These are phyloP conservation scores for Xiphophorus maculatus DNA, from an alignment of 2,113 vertebrate genomes.

Conservation along the genomic window DNA sequence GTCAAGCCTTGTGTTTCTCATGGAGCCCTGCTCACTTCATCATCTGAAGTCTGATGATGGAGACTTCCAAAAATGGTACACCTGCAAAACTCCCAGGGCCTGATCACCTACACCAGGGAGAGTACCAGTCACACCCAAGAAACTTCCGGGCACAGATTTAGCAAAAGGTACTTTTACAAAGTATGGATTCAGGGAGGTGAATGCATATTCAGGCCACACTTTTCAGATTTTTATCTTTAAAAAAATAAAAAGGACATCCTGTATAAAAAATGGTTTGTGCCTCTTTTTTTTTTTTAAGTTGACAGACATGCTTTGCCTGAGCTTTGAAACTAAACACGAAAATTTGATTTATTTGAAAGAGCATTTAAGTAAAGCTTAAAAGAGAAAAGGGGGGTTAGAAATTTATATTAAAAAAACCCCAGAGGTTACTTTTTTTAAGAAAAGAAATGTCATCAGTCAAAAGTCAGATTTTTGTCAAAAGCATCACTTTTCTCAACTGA, in stretches of 20 bases:
- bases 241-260: too few relatives aligned
- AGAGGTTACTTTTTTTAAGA: not conserved
- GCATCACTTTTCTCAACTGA: not conserved
- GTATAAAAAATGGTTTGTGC: not conserved
- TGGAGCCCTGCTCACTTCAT: too few relatives aligned
- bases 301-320: too few relatives aligned
- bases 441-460: not conserved
- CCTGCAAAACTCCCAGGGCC: too few relatives aligned
- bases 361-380: not conserved
- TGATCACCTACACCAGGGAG: too few relatives aligned
- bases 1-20: too few relatives aligned
- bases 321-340: too few relatives aligned
- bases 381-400: not conserved
- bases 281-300: too few relatives aligned
- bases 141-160: not conserved
- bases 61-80: too few relatives aligned
- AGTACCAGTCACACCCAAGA: too few relatives aligned
- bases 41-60: too few relatives aligned
- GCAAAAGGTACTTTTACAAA: not conserved
- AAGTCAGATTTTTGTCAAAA: not conserved
- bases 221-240: not conserved
- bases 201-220: not conserved
- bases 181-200: not conserved
- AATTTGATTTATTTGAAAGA: not conserved
- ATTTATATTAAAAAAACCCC: not conserved